A percentile compares a stretch with the other conserved stretches of the same genome.
Conservation (phyloP, 2,113 vertebrate species). For the Mustelus asterias region DNA sequence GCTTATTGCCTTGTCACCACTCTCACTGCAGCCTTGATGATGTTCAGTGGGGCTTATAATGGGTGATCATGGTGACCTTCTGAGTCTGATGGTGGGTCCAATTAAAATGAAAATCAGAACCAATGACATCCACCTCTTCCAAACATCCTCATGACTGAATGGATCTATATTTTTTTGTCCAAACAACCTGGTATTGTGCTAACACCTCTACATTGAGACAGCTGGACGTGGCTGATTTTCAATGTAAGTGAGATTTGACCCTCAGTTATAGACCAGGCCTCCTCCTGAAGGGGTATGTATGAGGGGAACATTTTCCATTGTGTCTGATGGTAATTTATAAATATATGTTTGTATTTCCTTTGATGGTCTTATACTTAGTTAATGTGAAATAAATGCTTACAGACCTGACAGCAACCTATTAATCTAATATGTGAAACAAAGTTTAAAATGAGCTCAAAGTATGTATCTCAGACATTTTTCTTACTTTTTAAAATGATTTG, state of each 20-base stretch:
- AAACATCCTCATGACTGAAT: neutral
- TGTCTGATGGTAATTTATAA: neutral
- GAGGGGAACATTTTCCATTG: neutral
- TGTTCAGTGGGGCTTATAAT: neutral
- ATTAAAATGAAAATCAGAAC: neutral
- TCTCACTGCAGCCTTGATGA: neutral
- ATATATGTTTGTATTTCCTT: neutral
- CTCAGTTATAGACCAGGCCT: neutral
- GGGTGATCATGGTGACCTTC: neutral
- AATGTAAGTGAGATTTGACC: neutral
- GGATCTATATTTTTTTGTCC: neutral
- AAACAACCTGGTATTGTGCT: neutral
- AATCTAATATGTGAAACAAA: neutral
- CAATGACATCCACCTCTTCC: neutral
- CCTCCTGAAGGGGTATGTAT: neutral
- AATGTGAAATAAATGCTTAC: neutral
- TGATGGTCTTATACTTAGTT: neutral
- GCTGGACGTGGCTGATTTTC: too few species aligned
- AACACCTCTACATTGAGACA: neutral
- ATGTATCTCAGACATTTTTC: neutral
- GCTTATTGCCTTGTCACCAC: neutral
- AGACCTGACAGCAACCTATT: neutral
- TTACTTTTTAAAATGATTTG: neutral
- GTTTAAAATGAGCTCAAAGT: neutral
- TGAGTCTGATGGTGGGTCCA: neutral